Evolutionary conservation across 1,140 invertebrate genomes (phyloP).

Genomic region (Chironomus tepperi): DNA sequence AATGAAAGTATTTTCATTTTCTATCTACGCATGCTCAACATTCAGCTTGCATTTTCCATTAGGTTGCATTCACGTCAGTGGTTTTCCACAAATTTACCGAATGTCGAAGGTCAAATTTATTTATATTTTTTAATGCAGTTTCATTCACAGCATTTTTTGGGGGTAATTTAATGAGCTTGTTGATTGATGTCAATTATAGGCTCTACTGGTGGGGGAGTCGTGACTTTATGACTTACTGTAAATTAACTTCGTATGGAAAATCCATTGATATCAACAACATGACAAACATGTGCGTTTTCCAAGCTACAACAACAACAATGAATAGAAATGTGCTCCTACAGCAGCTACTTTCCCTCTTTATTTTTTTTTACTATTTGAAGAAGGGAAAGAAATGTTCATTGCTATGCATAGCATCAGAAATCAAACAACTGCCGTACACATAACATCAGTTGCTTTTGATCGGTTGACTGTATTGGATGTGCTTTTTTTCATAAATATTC

Average conservation of each 20-base stretch:
- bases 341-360: background rate
- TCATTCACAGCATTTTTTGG: too few relatives aligned
- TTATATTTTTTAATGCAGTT: background rate
- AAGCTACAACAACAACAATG: constrained; percentile 1
- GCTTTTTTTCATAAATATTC: background rate
- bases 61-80: background rate
- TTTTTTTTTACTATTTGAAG: background rate
- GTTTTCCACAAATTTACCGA: too few relatives aligned
- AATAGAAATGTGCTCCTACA: background rate
- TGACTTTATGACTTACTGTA: too few relatives aligned
- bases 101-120: background rate
- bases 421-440: constrained; percentile 5
- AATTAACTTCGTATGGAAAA: too few relatives aligned
- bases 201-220: too few relatives aligned
- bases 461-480: background rate
- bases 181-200: too few relatives aligned
- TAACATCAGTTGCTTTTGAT: background rate
- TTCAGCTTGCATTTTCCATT: background rate
- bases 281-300: background rate
- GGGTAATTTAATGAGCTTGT: too few relatives aligned
- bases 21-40: background rate
- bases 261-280: background rate
- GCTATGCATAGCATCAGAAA: background rate
- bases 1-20: constrained; percentile 23
- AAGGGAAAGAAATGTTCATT: background rate